Percentiles rank a stretch among this genome's conserved stretches.
These are phyloP conservation scores for Zophobas morio DNA, from an alignment of 1,140 invertebrate species.

Conservation along the genomic window DNA sequence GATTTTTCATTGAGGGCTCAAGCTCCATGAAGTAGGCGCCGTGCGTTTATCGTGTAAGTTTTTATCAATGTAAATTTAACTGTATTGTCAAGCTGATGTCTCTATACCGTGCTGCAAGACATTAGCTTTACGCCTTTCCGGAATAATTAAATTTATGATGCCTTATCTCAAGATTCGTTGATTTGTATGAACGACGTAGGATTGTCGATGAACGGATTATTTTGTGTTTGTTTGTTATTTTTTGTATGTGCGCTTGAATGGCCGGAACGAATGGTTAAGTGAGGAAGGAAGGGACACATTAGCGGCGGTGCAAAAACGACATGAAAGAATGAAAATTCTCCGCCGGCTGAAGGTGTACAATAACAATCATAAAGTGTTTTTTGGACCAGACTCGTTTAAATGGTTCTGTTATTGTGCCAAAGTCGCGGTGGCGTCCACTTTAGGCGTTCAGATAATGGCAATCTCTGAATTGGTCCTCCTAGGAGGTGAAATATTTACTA, in stretches of 20 bases:
- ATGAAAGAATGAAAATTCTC: conserved; percentile 36
- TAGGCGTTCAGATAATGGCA: conserved; percentile 16
- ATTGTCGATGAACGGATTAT: conserved; percentile 37
- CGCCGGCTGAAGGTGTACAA: conserved; percentile 49
- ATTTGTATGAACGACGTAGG: conserved; percentile 24
- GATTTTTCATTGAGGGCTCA: too few relatives aligned
- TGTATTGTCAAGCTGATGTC: too few relatives aligned
- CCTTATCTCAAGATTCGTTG: not conserved
- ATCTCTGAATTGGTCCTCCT: conserved; percentile 43
- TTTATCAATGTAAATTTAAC: too few relatives aligned
- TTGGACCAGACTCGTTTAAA: conserved; percentile 39
- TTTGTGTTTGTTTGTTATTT: conserved; percentile 40
- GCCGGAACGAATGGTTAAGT: conserved; percentile 48
- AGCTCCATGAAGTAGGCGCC: too few relatives aligned
- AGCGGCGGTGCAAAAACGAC: conserved; percentile 35
- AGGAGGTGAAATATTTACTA: conserved; percentile 55
- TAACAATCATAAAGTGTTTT: conserved; percentile 53
- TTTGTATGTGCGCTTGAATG: conserved; percentile 32
- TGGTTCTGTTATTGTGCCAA: conserved; percentile 43
- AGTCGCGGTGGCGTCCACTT: conserved; percentile 52
- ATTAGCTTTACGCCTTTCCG: too few relatives aligned
- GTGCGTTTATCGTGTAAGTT: too few relatives aligned
- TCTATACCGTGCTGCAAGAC: too few relatives aligned
- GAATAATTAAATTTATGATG: not conserved
- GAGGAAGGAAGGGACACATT: conserved; percentile 43